phyloP scores from a whole-genome alignment of 2,113 vertebrate genomes.

The Electrona antarctica region DNA sequence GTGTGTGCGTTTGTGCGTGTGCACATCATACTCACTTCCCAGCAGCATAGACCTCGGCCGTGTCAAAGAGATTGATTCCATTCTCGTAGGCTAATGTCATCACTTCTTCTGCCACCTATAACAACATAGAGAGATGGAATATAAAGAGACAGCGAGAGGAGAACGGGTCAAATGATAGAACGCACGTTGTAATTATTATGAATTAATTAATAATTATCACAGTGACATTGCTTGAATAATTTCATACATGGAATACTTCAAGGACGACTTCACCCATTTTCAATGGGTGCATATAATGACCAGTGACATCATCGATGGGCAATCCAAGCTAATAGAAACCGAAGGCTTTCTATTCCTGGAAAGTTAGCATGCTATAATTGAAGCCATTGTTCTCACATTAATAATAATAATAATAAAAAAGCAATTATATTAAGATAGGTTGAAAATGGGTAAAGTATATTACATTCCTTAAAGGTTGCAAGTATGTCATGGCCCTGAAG shows the following conservation, averaged over 20 bases:
- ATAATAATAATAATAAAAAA: too few relatives aligned
- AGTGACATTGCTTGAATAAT: not conserved
- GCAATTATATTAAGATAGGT: too few relatives aligned
- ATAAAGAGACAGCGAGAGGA: slow-evolving; percentile 22
- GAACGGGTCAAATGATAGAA: not conserved
- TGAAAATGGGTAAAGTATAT: too few relatives aligned
- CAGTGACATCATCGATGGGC: too few relatives aligned
- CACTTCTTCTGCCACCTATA: slow-evolving; percentile 91
- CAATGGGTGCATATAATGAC: too few relatives aligned
- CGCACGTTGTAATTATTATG: not conserved
- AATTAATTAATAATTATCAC: not conserved
- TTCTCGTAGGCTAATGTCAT: slow-evolving; percentile 94
- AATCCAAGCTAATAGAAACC: too few relatives aligned
- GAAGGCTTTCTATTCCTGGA: too few relatives aligned
- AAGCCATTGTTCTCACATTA: too few relatives aligned
- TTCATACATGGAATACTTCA: too few relatives aligned
- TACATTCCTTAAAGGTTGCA: too few relatives aligned
- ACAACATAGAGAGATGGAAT: not conserved
- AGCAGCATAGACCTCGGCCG: slow-evolving; percentile 89
- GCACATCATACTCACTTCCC: slow-evolving; percentile 84
- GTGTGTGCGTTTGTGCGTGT: not conserved
- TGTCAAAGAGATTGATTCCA: slow-evolving; percentile 96
- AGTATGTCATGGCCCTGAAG: not conserved
- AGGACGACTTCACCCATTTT: too few relatives aligned
- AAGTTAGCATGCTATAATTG: too few relatives aligned